Evolutionary conservation across 30 jellyfish, hydroid and myxozoan genomes (phyloP).

Genomic region (Mastigias papua): DNA sequence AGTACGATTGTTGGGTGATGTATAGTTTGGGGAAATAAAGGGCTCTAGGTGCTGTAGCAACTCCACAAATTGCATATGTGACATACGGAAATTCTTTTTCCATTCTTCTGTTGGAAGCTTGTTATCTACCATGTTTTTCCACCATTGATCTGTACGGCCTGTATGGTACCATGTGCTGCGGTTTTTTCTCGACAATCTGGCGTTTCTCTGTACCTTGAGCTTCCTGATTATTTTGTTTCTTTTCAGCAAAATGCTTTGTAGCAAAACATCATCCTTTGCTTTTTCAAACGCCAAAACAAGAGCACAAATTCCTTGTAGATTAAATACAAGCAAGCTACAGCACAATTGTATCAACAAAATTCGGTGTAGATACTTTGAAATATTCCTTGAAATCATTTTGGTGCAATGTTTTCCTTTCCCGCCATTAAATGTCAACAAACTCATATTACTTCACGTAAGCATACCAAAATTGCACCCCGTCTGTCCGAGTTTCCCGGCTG

Average conservation of each 20-base stretch:
- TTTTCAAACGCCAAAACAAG: conserved; percentile 5
- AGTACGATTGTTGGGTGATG: background rate
- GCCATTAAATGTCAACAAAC: background rate
- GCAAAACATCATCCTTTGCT: conserved; percentile 1
- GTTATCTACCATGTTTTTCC: background rate
- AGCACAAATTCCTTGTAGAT: conserved; percentile 4
- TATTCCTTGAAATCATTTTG: background rate
- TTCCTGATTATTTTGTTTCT: background rate
- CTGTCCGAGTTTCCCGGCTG: background rate
- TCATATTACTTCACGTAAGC: background rate
- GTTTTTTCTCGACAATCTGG: conserved; percentile 1
- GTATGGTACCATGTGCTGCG: conserved; percentile 17
- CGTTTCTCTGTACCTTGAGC: conserved; percentile 2
- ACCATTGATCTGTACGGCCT: background rate
- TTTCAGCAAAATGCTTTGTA: conserved; percentile 7
- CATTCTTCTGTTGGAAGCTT: background rate
- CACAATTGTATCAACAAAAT: conserved; percentile 2
- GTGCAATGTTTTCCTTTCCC: background rate
- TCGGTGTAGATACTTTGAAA: background rate
- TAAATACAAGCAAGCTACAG: background rate
- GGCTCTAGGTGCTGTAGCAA: background rate
- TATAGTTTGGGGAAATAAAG: background rate
- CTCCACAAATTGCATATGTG: background rate
- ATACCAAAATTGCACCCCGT: background rate
- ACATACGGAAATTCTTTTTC: background rate